These are phyloP conservation scores for Hormiphora californensis DNA, from an alignment of 37 sponge, comb jelly and placozoan species.

Conservation along the genomic window DNA sequence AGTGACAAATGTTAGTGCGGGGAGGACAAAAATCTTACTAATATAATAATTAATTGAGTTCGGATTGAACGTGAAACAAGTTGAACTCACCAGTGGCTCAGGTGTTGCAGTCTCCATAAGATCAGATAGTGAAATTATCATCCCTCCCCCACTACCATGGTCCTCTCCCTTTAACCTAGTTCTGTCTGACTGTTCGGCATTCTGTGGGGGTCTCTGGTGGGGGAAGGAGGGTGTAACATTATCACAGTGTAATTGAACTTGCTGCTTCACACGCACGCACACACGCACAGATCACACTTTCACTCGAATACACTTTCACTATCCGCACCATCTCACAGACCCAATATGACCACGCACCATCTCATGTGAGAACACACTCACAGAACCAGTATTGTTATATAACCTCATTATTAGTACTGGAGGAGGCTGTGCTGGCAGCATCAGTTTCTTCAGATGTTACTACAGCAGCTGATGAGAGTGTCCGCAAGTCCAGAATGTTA, in stretches of 20 bases:
- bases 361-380: no score
- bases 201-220: no score
- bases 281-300: no score
- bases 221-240: no score
- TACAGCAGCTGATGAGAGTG: background rate
- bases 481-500: background rate
- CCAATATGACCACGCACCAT: no score
- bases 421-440: background rate
- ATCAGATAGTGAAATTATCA: slow-evolving; percentile 5
- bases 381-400: no score
- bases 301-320: no score
- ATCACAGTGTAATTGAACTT: no score
- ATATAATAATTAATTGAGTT: background rate
- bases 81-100: background rate
- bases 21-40: background rate
- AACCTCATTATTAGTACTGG: background rate
- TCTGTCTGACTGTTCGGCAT: background rate
- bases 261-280: no score
- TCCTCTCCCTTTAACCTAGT: background rate
- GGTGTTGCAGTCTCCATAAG: background rate
- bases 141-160: background rate
- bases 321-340: no score
- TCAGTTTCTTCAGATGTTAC: background rate
- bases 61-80: no score
- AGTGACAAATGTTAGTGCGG: background rate